phyloP scores from a whole-genome alignment of 2,888 invertebrate genomes.

The Plebejus melissa region DNA sequence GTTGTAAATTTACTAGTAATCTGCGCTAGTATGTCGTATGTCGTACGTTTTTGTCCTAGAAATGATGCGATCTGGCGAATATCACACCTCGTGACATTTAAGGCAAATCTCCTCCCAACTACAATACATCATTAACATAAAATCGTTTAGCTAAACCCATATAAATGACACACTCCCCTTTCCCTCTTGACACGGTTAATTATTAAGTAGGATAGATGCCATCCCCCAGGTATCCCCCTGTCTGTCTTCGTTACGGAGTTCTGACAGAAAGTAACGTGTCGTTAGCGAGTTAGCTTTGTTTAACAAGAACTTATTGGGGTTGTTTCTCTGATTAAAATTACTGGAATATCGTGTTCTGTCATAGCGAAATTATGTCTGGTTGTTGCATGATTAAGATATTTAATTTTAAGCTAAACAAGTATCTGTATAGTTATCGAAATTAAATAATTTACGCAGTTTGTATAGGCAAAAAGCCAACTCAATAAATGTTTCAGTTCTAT shows the following conservation, averaged over 20 bases:
- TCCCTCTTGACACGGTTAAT: slow-evolving; percentile 49
- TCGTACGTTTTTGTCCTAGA: no score
- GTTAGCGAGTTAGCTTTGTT: slow-evolving; percentile 20
- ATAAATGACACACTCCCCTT: slow-evolving; percentile 25
- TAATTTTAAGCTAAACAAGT: background rate
- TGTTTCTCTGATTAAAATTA: slow-evolving; percentile 9
- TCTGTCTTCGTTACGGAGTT: slow-evolving; percentile 40
- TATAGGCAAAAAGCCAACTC: background rate
- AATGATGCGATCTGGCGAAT: no score
- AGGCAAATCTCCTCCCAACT: background rate
- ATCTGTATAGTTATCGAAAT: background rate
- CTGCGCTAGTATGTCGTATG: no score
- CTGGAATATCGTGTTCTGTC: background rate
- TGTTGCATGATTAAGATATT: background rate
- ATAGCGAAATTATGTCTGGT: background rate
- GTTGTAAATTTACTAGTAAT: no score
- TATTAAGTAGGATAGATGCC: slow-evolving; percentile 66
- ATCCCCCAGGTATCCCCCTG: slow-evolving; percentile 44
- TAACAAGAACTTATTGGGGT: slow-evolving; percentile 4
- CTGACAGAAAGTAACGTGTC: slow-evolving; percentile 33
- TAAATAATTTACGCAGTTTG: no score
- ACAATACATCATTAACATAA: background rate
- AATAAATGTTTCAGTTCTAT: background rate
- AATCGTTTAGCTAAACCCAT: slow-evolving; percentile 4
- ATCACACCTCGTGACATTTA: background rate